Base-by-base conservation (phyloP, 2,797 vertebrate genomes). In the Buceros bicornis region DNA sequence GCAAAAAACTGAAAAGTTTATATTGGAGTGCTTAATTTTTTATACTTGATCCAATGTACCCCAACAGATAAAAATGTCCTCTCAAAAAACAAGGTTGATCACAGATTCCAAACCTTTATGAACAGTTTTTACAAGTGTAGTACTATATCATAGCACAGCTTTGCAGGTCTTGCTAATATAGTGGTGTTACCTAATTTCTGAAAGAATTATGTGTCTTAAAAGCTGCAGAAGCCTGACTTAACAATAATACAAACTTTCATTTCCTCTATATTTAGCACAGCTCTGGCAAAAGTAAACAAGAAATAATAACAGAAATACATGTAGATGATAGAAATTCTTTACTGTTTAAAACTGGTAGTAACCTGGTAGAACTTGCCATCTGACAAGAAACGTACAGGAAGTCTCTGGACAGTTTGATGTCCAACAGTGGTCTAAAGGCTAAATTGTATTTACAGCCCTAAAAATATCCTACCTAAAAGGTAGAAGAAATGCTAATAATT, bases 51-150 rank as follows among this genome's bases (percentile, higher is more conserved):
- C 92, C 54, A 66, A 93, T 97, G 90, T 95, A 82, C 82, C 89
- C 89, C 82, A 88, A 60, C 62, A 94, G 84, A 93, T 83, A 94
- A 94, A 96, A 96, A 96, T 80, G 66, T 92, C 86, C 78, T 96
- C 50, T 70, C 87, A 48, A 40, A 95, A 94, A 53, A 1, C 48
- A 82, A 86, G 80, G 72, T 66, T 95, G 81, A 95, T 90, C 53
- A 74, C 42, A 83, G 57, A 54, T 79, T 91, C 76, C 74, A 57
- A 91, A 72, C 40, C n/a, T 6, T 51, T 51, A 40, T 45, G 40
- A 87, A 50, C 76, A 82, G 22, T 80, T 87, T 87, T 89, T 70
- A 31, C 43, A 24, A 73, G 35, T 74, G 22, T 35, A 66, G 64
- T 83, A 56, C 78, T 91, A 5, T 33, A 6, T 80, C 26, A 26